Evolutionary conservation across 2,888 invertebrate genomes (phyloP), one percentile per base, ranked within the genome.

Genomic region (Rhagium mordax): DNA sequence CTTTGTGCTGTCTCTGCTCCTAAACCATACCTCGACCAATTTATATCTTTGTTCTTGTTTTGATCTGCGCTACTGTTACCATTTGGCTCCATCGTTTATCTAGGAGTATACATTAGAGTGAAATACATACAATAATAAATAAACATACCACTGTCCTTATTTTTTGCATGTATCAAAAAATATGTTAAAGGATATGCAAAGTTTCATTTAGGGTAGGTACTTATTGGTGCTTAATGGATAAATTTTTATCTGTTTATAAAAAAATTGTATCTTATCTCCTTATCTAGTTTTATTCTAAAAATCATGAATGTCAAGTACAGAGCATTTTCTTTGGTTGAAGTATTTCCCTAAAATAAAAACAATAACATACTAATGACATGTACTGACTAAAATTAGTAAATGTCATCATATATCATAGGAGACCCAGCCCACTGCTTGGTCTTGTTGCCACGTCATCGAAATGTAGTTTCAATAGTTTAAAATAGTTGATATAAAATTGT

Each of bases 11-110:
- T 85, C 79, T 90, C 89, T 53, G 85, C 78, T 33, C 89, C 89
- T 55, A 91, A 85, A 64, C 91, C 91, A 84, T 88, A 91, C 81
- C 88, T 87, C 8, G 89, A 89, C 91, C 91, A 91, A 79, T 91
- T 90, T 55, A 91, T 88, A 78, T 88, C 85, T 74, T 84, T 85
- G 75, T 82, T 84, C 71, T 78, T 83, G 71, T 79, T 84, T 57
- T 78, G 74, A 10, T 81, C 77, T 62, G 69, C 74, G 71, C 29
- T 70, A 20, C 61, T 74, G 59, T 70, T 78, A 29, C 71, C 73
- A 18, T 74, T 75, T 64, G 75, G 72, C 74, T 83, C 83, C 83
- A 83, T 83, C 20, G 15, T 66, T 65, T 13, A 27, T 20, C 29
- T 18, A n/a, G 16, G n/a, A n/a, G 33, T n/a, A 13, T 41, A 21